These are phyloP conservation scores for human (Homo sapiens) DNA, from an alignment of 2,113 vertebrate species.

Conservation along the genomic window DNA sequence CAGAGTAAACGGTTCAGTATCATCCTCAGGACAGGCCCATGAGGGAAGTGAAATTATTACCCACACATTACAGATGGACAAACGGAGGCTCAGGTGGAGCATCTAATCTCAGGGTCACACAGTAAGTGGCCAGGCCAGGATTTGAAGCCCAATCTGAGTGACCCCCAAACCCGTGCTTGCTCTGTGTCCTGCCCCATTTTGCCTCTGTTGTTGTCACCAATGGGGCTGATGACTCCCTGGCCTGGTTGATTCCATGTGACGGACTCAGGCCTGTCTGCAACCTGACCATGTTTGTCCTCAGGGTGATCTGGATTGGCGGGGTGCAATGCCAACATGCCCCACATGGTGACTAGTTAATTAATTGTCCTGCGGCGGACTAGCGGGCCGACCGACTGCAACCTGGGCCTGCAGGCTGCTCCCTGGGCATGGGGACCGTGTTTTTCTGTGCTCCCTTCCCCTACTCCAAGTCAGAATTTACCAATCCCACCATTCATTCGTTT, in stretches of 20 bases:
- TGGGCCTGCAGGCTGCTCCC: neutral
- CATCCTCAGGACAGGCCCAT: neutral
- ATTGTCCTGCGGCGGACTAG: neutral
- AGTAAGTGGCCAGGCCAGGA: neutral
- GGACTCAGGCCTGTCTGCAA: too few relatives aligned
- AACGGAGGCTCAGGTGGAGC: neutral
- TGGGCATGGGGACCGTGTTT: neutral
- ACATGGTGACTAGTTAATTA: neutral
- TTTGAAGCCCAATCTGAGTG: neutral
- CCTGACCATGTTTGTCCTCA: accelerated
- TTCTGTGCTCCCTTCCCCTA: neutral
- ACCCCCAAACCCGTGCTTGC: neutral
- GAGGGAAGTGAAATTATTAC: neutral
- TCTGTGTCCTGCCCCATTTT: neutral
- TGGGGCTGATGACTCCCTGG: neutral
- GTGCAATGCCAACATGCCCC: neutral
- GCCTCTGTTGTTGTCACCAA: neutral
- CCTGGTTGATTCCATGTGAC: neutral
- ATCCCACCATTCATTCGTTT: neutral
- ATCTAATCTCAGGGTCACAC: neutral
- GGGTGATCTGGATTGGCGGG: neutral
- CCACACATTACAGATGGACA: too few relatives aligned
- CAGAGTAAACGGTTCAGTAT: neutral
- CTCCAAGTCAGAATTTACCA: neutral
- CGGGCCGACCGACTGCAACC: too few relatives aligned